Percentiles rank a stretch among this genome's conserved stretches.
phyloP scores from a whole-genome alignment of 2,888 invertebrate genomes.

The Cephus spinipes region DNA sequence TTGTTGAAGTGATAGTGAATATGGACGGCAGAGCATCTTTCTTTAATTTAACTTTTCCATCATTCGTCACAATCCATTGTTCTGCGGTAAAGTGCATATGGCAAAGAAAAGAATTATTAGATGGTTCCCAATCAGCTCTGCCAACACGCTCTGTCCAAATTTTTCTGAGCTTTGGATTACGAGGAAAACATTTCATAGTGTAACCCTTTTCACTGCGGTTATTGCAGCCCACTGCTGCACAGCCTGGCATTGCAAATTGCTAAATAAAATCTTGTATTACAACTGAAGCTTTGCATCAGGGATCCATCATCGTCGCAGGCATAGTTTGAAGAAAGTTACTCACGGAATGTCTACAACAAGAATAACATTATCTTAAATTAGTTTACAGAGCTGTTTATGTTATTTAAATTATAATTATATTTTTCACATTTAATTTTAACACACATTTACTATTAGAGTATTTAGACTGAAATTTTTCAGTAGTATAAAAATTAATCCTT shows the following conservation, averaged over 20 bases:
- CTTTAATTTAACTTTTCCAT: slow-evolving; percentile 53
- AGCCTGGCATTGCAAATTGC: slow-evolving; percentile 57
- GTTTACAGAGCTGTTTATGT: not conserved
- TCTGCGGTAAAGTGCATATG: slow-evolving; percentile 58
- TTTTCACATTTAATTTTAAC: not conserved
- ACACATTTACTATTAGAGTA: not conserved
- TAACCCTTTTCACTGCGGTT: slow-evolving; percentile 63
- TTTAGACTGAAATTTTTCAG: not conserved
- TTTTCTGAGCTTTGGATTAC: slow-evolving; percentile 55
- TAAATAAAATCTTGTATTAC: not conserved
- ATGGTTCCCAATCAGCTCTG: slow-evolving; percentile 62
- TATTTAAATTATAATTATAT: not conserved
- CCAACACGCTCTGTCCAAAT: slow-evolving; percentile 60
- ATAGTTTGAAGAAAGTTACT: not conserved
- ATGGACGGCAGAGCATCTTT: slow-evolving; percentile 59
- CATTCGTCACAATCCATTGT: slow-evolving; percentile 53
- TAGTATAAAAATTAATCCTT: not conserved
- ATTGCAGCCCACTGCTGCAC: slow-evolving; percentile 62
- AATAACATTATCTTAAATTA: not conserved
- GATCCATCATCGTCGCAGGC: not conserved
- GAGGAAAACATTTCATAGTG: slow-evolving; percentile 65
- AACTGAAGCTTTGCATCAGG: not conserved
- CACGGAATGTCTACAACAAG: not conserved
- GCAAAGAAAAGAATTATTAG: slow-evolving; percentile 61
- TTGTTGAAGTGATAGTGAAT: slow-evolving; percentile 55